Percentiles rank a stretch among this genome's conserved stretches.
phyloP scores from a whole-genome alignment of 2,888 invertebrate species.

The Eupithecia pulchellata region DNA sequence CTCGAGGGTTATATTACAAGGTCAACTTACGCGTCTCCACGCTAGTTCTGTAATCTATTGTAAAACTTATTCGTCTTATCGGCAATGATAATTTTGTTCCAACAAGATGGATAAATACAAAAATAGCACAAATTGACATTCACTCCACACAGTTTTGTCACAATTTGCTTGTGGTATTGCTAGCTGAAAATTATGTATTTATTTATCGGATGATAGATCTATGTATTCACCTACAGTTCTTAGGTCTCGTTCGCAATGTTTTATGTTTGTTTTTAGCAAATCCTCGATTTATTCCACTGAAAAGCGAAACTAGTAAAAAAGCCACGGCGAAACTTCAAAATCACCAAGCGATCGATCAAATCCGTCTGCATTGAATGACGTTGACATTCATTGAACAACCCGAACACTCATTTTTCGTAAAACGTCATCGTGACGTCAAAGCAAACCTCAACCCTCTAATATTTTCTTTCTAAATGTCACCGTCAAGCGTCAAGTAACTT shows the following conservation, averaged over 20 bases:
- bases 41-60: constrained; percentile 51
- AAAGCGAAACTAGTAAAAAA: background rate
- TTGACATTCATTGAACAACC: background rate
- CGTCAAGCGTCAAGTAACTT: background rate
- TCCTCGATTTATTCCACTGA: background rate
- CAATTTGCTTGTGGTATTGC: constrained; percentile 32
- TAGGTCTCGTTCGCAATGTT: background rate
- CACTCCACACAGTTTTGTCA: constrained; percentile 61
- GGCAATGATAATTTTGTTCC: constrained; percentile 62
- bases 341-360: background rate
- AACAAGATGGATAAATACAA: constrained; percentile 75
- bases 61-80: constrained; percentile 61
- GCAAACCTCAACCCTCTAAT: too few relatives aligned
- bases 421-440: background rate
- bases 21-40: constrained; percentile 60
- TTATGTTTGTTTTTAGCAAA: background rate
- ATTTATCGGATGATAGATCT: background rate
- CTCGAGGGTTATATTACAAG: constrained; percentile 50
- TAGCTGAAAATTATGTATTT: constrained; percentile 19
- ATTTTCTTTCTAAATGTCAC: background rate
- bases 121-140: constrained; percentile 83
- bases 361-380: background rate
- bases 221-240: background rate
- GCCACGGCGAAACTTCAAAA: background rate
- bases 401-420: too few relatives aligned